Conservation (phyloP, 2,888 invertebrate genomes). For the Xanthorhoe spadicearia region DNA sequence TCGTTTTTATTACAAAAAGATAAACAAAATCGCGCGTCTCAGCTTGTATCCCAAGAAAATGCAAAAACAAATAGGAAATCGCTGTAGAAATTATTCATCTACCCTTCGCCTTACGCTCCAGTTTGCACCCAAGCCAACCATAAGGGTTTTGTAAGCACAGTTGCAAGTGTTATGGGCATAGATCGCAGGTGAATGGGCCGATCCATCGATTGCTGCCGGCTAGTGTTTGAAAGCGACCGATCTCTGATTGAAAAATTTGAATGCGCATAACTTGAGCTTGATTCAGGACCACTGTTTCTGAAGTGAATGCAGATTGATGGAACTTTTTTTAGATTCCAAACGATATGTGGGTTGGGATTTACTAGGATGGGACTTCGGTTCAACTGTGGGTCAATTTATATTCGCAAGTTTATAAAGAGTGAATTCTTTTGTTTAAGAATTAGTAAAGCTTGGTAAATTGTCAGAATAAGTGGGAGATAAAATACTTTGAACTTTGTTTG, state of each 20-base stretch:
- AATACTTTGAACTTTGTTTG: no score
- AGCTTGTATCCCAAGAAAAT: no score
- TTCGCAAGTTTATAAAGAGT: no score
- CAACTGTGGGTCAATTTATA: no score
- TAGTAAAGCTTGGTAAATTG: no score
- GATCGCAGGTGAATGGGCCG: slow-evolving; percentile 23
- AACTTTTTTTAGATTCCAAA: slow-evolving; percentile 7
- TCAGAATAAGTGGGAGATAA: no score
- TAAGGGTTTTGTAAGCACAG: neutral
- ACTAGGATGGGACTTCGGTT: neutral
- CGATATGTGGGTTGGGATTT: neutral
- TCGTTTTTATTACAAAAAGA: no score
- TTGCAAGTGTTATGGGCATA: slow-evolving; percentile 6
- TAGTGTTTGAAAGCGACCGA: slow-evolving; percentile 14
- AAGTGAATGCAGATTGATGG: slow-evolving; percentile 12
- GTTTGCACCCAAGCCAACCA: neutral
- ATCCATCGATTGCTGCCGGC: slow-evolving; percentile 14
- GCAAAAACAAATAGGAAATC: neutral
- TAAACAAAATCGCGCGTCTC: no score
- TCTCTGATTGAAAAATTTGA: slow-evolving; percentile 31
- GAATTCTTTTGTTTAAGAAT: no score
- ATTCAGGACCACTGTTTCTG: slow-evolving; percentile 12
- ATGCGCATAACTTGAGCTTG: slow-evolving; percentile 24
- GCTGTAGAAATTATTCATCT: neutral
- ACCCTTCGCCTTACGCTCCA: neutral